Base-by-base conservation (phyloP, 2,113 vertebrate genomes). In the Melospiza melodia region DNA sequence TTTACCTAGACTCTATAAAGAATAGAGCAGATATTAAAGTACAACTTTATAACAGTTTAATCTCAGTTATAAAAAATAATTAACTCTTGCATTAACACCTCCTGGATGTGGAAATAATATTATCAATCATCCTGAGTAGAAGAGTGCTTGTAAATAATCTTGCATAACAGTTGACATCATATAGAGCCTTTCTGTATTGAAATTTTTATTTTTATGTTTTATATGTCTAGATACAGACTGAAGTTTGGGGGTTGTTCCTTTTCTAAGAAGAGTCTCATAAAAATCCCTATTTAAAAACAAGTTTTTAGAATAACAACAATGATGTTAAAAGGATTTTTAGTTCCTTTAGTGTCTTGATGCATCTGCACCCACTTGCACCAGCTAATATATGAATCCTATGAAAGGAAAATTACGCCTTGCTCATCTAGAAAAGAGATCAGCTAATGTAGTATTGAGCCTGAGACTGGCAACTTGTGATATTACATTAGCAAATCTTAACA, bases 21-120 rank as follows among this genome's bases (percentile, higher is more conserved):
- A 2, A 3, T 21, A 84, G 33, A 88, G 37, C 13, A 79, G 33
- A 51, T 46, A 86, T 18, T 87, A n/a, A 90, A 81, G 39, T 73
- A 33, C 65, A 71, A 35, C 14, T 39, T 83, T 4, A 3, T 88
- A 90, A 95, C 91, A 94, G 10, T 5, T 83, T 62, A 87, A 90
- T 93, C 84, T 85, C 89, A 79, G 71, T 58, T 94, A 17, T 30
- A 76, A 84, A 63, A 90, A 96, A 95, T 73, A 95, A 94, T 94
- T 91, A 89, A 79, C 55, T 93, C 84, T 76, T 95, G 59, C 33
- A 81, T 54, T 91, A 87, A 73, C 67, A 73, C 78, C 61, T 0
- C 84, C 78, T 43, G 23, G 59, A 69, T 96, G 78, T 80, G 89
- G 91, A 95, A 96, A 94, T 87, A 79, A 65, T 82, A 46, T 49